phyloP scores from a whole-genome alignment of 1,140 invertebrate genomes.

The Scaptodrosophila lebanonensis region DNA sequence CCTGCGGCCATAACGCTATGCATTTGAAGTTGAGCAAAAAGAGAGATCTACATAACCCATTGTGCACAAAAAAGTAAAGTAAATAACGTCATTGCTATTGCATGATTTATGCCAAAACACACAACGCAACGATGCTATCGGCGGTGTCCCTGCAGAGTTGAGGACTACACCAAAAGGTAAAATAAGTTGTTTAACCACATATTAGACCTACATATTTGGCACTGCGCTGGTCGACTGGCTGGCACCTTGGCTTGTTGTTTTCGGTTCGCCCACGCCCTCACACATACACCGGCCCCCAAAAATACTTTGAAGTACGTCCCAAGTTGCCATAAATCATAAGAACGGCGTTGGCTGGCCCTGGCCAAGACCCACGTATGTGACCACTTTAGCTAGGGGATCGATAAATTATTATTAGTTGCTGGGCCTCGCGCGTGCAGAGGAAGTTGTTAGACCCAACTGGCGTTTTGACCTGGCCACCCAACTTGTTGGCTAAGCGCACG shows the following conservation, averaged over 20 bases:
- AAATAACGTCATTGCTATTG: constrained; percentile 53
- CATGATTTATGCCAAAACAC: constrained; percentile 62
- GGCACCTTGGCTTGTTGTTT: constrained; percentile 49
- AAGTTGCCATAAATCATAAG: constrained; percentile 66
- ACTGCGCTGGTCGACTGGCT: constrained; percentile 55
- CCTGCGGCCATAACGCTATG: constrained; percentile 20
- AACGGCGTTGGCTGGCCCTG: not conserved
- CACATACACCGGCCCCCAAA: constrained; percentile 6
- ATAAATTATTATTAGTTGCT: constrained; percentile 77
- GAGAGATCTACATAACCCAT: constrained; percentile 43
- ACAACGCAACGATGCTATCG: constrained; percentile 31
- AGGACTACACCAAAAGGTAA: constrained; percentile 70
- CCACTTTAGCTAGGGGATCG: constrained; percentile 72
- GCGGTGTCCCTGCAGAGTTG: constrained; percentile 26
- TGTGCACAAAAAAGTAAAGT: constrained; percentile 38
- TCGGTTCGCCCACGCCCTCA: constrained; percentile 30
- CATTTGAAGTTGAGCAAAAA: constrained; percentile 9
- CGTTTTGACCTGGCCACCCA: constrained; percentile 43
- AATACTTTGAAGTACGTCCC: constrained; percentile 9
- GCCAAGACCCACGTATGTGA: constrained; percentile 59
- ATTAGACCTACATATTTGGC: constrained; percentile 75
- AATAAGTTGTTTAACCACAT: constrained; percentile 74
- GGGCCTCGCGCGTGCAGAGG: constrained; percentile 52
- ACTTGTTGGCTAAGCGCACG: constrained; percentile 42
- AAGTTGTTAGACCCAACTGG: constrained; percentile 66